Evolutionary conservation across 2,888 invertebrate genomes (phyloP), one percentile per base, ranked within the genome.

Genomic region (Acanthosoma haemorrhoidale): DNA sequence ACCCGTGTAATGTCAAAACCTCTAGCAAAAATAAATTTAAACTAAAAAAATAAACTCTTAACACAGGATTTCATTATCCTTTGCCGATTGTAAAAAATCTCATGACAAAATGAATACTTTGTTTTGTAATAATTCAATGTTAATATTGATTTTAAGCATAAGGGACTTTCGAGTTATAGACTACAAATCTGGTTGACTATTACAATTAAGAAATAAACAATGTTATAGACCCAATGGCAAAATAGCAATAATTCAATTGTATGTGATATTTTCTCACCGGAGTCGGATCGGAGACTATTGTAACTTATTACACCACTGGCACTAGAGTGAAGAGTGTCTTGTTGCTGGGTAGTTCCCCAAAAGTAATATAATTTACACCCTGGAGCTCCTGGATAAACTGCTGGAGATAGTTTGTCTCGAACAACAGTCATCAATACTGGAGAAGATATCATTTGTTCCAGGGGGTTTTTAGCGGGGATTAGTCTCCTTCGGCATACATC

Each of bases 341-440:
- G 51, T 51, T 25, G 25, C n/a, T 6, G 29, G 51, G 51, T 51
- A 51, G 51, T 51, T 51, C 29, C 29, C 51, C 21, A 51, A n/a
- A 51, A 51, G 51, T 51, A 51, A 25, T 51, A 51, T 51, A 51
- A 51, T 51, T 51, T 51, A 51, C 25, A 51, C 29, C n/a, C 13
- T 13, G 29, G 51, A n/a, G n/a, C n/a, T n/a, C 51, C 21, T 25
- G n/a, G 51, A 51, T 51, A 51, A 51, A 51, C 51, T 51, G 25
- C 25, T 25, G 51, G 51, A 51, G 51, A 51, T 51, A 51, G 51
- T 51, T 25, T 25, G 51, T 51, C 51, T 25, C 25, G 25, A 51
- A 51, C 51, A 51, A 51, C 21, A 51, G 51, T 51, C 51, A 51
- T 51, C 51, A 51, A 51, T 51, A 51, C 51, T 29, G 51, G n/a